These are phyloP conservation scores for Nomada ruficornis DNA, from an alignment of 2,888 invertebrate genomes.

Conservation along the genomic window DNA sequence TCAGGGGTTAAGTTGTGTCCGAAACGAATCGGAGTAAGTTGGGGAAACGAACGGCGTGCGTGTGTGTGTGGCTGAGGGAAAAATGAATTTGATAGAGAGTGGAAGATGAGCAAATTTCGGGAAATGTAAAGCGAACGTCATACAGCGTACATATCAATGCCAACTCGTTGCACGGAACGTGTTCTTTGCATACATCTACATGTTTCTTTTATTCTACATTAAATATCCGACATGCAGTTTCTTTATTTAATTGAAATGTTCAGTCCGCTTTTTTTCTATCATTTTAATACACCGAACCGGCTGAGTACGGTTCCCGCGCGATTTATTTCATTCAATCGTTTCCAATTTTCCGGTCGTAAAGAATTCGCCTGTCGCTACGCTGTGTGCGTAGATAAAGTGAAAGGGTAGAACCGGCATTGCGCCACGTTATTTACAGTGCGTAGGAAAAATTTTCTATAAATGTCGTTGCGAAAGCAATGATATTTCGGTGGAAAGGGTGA, in stretches of 20 bases:
- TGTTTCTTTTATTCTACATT: conserved; percentile 15
- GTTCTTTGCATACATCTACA: background rate
- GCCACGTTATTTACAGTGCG: conserved; percentile 82
- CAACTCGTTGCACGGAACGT: conserved; percentile 13
- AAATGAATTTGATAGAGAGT: background rate
- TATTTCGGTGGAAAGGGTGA: conserved; percentile 39
- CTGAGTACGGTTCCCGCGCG: conserved; percentile 9
- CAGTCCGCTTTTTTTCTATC: conserved; percentile 31
- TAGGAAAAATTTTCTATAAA: conserved; percentile 69
- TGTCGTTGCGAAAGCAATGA: conserved; percentile 65
- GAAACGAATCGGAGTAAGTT: too few relatives aligned
- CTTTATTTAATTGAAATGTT: conserved; percentile 12
- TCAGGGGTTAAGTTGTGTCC: too few relatives aligned
- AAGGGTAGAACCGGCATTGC: conserved; percentile 77
- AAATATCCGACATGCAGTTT: background rate
- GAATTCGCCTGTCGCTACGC: background rate
- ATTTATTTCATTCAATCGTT: background rate
- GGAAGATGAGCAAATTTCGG: background rate
- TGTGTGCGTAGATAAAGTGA: conserved; percentile 30
- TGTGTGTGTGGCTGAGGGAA: too few relatives aligned
- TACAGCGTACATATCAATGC: background rate
- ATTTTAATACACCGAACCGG: background rate
- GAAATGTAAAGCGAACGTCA: background rate
- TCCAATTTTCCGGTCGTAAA: background rate
- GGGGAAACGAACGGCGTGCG: too few relatives aligned